Evolutionary conservation across 92 coral and sea anemone genomes (phyloP), one percentile per base, ranked within the genome.

Genomic region (Zoanthus gigantus): DNA sequence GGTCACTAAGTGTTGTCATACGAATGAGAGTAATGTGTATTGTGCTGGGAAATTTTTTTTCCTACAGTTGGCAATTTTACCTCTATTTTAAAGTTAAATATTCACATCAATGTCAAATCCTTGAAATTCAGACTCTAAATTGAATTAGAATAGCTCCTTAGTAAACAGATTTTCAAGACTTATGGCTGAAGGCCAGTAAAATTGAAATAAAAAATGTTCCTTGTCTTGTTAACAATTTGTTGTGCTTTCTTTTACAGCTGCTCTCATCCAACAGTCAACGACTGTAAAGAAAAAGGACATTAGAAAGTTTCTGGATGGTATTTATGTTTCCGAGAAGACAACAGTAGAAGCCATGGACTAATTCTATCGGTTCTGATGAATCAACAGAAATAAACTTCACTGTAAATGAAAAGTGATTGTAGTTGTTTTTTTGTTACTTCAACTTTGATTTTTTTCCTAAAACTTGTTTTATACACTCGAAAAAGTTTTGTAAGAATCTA

Each of bases 231-330:
- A 37, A 76, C 23, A 50, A 28, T 5, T 14, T 12, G 50, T 6
- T 76, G 6, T 85, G 9, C 30, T 73, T 63, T 42, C 9, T 42
- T 67, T 83, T 80, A 23, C 92, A 97, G 99, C 99, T 79, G 98
- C 99, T 54, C 92, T 97, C 44, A 95, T 97, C 86, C 96, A 95
- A 71, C 99, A 97, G 87, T 97, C 97, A 15, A 92, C 95, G 5
- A 85, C 85, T 6, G 99, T 97, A 8, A 97, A 97, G 92, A 95
- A 92, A 88, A 97, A 97, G 87, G 99, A 97, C 72, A 97, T 97
- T 92, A 88, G 99, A 88, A 97, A 95, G 98, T 97, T 97, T 93
- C 89, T 97, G 89, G 99, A 97, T 86, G 99, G 99, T 56, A 80
- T 97, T 74, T 97, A 97, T 47, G 98, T 97, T 61, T 97, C 99